These are phyloP conservation scores for Eristalis tenax DNA, from an alignment of 2,888 invertebrate species.

Conservation along the genomic window DNA sequence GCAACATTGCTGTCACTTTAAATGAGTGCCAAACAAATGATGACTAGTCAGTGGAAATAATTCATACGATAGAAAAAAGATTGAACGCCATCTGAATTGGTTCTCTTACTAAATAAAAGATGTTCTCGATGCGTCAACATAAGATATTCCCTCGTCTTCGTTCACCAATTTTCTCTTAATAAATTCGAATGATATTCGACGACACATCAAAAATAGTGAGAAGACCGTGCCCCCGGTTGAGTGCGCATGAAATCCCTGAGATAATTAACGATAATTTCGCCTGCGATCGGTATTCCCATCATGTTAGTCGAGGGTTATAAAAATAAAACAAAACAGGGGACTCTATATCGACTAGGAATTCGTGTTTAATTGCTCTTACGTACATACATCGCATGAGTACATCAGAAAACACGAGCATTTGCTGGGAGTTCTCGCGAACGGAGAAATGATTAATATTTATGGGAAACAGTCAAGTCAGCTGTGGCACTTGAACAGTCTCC, in stretches of 20 bases:
- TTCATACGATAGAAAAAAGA: too few species aligned
- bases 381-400: not conserved
- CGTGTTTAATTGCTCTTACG: not conserved
- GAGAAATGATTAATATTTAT: not conserved
- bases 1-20: too few species aligned
- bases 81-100: too few species aligned
- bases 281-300: not conserved
- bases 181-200: not conserved
- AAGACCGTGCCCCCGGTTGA: not conserved
- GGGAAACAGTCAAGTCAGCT: not conserved
- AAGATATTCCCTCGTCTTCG: too few species aligned
- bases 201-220: not conserved
- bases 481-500: not conserved
- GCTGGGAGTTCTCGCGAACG: not conserved
- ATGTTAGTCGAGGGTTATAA: not conserved
- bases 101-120: not conserved
- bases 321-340: not conserved
- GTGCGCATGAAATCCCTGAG: not conserved
- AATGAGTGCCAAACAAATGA: too few species aligned
- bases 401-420: not conserved
- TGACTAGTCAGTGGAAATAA: too few species aligned
- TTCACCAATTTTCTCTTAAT: too few species aligned
- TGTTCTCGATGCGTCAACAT: too few species aligned
- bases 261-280: not conserved
- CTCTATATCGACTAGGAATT: not conserved